Evolutionary conservation across 2,797 vertebrate species (phyloP), one percentile per base, ranked within the genome.

Genomic region (Macroramphosus scolopax): DNA sequence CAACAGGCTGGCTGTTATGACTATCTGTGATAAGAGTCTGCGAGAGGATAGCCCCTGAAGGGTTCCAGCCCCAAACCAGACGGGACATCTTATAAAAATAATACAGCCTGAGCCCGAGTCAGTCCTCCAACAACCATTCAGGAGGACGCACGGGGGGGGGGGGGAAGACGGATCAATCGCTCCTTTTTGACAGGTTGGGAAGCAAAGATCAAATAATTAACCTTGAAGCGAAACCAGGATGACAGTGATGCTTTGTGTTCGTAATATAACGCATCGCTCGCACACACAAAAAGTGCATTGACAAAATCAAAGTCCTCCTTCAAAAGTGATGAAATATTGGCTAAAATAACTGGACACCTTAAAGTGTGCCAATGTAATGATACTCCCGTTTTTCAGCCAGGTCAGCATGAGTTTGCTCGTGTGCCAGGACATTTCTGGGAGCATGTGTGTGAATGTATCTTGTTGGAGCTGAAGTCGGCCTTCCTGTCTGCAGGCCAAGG

Each of bases 1-100:
- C 87, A 85, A 84, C 83, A 77, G 80, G 46, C 80, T 67, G 75
- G 77, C 76, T 90, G 87, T 90, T 91, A 87, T 91, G 87, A 84
- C 89, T 89, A 81, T 82, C 76, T 74, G 71, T 80, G 83, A 89
- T 90, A 89, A 87, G 87, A 81, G 83, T 73, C 72, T 85, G 69
- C 49, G 74, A 78, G 81, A 78, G 68, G 58, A 77, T 68, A 77
- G 65, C 51, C 77, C 78, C 78, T 51, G 35, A 79, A 68, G 76
- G 63, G 60, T 76, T 72, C 61, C 74, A 67, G 75, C 67, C 72
- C 68, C 54, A 60, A 78, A 73, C 67, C 74, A 82, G 82, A 83
- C 80, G 72, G 78, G 69, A 82, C 68, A 78, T 82, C 74, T 81
- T 71, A 38, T n/a, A 72, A 61, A 74, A 71, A 82, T 39, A 72